Percentiles rank a stretch among this genome's conserved stretches.
Conservation (phyloP, 2,797 vertebrate genomes). For the Harpagifer antarcticus region DNA sequence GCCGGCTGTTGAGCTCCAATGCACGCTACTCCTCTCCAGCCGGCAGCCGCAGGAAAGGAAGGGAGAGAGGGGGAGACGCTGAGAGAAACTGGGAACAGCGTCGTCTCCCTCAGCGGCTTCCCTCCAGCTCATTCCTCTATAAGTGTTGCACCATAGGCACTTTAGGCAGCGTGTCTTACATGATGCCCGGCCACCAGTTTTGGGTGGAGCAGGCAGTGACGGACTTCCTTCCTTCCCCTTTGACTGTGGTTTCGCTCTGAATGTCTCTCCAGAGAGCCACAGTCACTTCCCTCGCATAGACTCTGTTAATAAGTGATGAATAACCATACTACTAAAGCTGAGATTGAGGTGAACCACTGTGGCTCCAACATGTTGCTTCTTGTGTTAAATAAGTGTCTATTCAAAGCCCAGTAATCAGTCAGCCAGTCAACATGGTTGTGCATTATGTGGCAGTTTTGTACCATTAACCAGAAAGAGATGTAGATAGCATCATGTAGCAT, state of each 20-base stretch:
- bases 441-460: neutral
- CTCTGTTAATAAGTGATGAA: neutral
- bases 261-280: constrained; percentile 11
- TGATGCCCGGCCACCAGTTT: constrained; percentile 32
- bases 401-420: neutral
- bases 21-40: constrained; percentile 36
- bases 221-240: constrained; percentile 74
- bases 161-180: constrained; percentile 59
- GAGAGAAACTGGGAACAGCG: neutral
- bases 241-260: constrained; percentile 37
- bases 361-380: neutral
- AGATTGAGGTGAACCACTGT: neutral
- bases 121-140: constrained; percentile 41
- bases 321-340: neutral
- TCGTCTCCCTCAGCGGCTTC: constrained; percentile 27
- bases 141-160: constrained; percentile 63
- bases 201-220: constrained; percentile 76
- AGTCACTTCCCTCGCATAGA: constrained; percentile 12
- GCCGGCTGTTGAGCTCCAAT: neutral
- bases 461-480: no score
- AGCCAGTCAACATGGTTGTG: neutral
- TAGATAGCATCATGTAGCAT: neutral
- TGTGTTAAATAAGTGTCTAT: neutral
- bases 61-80: neutral
- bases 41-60: constrained; percentile 6